Base-by-base conservation (phyloP, 2,113 vertebrate genomes). In the Prunella himalayana region DNA sequence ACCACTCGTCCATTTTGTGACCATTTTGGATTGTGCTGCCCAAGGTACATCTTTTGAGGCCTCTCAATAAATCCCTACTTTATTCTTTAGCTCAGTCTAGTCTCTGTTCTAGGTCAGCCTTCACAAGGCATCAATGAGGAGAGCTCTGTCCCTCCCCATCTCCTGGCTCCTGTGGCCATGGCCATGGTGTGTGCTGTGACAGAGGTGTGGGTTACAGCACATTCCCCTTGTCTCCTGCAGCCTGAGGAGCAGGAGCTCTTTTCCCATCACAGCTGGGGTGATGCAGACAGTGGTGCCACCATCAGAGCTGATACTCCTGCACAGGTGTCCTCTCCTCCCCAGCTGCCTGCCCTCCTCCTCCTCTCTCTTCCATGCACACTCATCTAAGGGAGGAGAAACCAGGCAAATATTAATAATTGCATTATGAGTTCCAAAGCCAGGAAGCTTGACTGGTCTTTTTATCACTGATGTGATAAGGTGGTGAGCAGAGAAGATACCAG, bases 211-310 rank as follows among this genome's bases (percentile, higher is more conserved):
- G 15, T 49, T 3, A 10, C 56, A 27, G 59, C 4, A 1, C n/a
- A 1, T 31, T 16, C 27, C 53, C 28, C 41, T 64, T 17, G 7
- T 8, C 11, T 5, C 60, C 54, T 37, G 1, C 57, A 50, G 20
- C 6, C 17, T n/a, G 68, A 77, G 76, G 27, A 84, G 56, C 42
- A 66, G 59, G 44, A 88, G 35, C 35, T 4, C 51, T 56, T 39
- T 65, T 5, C 27, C 45, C 60, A 17, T 13, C 3, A 0, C 0
- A 0, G 17, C 2, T n/a, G 63, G 68, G 10, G 8, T 47, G 35
- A 7, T 8, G n/a, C 25, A 28, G 64, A 13, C 28, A 0, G 0
- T 9, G 51, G 33, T 39, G 28, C 27, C 30, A 13, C 33, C 2
- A 1, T 2, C 51, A 39, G 44, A 0, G 1, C 35, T n/a, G 66